These are phyloP conservation scores for Chesias legatella DNA, from an alignment of 2,888 invertebrate genomes.

Conservation along the genomic window DNA sequence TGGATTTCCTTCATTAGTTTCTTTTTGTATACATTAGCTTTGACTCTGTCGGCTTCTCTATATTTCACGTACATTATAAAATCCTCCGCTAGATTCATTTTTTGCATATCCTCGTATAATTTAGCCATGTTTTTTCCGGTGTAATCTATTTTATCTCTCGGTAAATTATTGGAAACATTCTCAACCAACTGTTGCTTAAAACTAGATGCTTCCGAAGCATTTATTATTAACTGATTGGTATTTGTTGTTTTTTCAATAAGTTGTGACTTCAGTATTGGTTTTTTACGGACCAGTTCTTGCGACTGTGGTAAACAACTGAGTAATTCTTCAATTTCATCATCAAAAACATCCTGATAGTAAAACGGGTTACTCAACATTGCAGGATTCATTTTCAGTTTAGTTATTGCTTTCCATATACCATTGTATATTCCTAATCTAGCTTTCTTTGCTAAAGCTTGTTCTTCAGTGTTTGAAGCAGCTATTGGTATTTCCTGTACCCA, in stretches of 20 bases:
- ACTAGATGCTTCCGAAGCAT: slow-evolving; percentile 29
- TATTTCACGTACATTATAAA: slow-evolving; percentile 46
- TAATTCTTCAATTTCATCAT: slow-evolving; percentile 56
- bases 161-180: slow-evolving; percentile 38
- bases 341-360: slow-evolving; percentile 52
- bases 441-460: slow-evolving; percentile 34
- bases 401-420: slow-evolving; percentile 50
- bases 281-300: slow-evolving; percentile 38
- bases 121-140: slow-evolving; percentile 26
- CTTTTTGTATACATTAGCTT: slow-evolving; percentile 46
- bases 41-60: slow-evolving; percentile 42
- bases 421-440: slow-evolving; percentile 47
- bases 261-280: slow-evolving; percentile 43
- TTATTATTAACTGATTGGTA: slow-evolving; percentile 38
- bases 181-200: slow-evolving; percentile 51
- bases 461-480: slow-evolving; percentile 27
- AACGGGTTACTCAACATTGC: slow-evolving; percentile 40
- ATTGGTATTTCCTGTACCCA: slow-evolving; percentile 53
- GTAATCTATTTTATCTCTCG: slow-evolving; percentile 21
- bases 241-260: slow-evolving; percentile 47
- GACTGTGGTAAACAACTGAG: slow-evolving; percentile 47
- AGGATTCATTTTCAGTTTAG: slow-evolving; percentile 49
- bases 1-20: slow-evolving; percentile 44
- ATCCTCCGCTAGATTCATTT: slow-evolving; percentile 46
- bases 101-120: slow-evolving; percentile 42